phyloP scores from a whole-genome alignment of 2,888 invertebrate genomes.

The Andricus curvator region DNA sequence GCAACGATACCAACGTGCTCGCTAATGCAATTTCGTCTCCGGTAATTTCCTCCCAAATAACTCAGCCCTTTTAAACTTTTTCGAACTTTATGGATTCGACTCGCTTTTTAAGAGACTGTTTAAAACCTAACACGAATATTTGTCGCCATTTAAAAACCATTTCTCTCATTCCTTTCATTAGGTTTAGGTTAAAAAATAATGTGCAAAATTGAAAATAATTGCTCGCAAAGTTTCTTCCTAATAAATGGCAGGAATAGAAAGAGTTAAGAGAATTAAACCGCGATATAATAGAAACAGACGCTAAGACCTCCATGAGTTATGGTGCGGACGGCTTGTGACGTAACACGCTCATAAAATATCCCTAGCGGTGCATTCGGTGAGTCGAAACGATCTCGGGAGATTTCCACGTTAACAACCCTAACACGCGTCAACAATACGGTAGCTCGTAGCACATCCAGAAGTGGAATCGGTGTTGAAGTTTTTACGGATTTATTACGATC shows the following conservation, averaged over 20 bases:
- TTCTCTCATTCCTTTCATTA: background rate
- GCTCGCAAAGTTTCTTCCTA: constrained; percentile 8
- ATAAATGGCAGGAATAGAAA: constrained; percentile 51
- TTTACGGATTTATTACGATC: constrained; percentile 46
- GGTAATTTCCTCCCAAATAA: constrained; percentile 29
- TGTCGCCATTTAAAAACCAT: background rate
- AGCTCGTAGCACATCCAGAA: constrained; percentile 50
- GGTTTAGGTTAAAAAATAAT: no score
- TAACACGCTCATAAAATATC: constrained; percentile 67
- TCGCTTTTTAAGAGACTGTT: constrained; percentile 15
- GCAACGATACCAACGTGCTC: constrained; percentile 44
- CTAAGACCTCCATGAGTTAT: constrained; percentile 68
- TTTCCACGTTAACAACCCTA: constrained; percentile 58
- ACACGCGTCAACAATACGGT: constrained; percentile 56
- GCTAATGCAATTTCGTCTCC: constrained; percentile 31
- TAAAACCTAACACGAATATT: constrained; percentile 1
- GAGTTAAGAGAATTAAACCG: constrained; percentile 54
- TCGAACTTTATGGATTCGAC: constrained; percentile 2
- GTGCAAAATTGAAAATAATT: no score
- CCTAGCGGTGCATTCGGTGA: constrained; percentile 57
- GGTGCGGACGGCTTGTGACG: constrained; percentile 65
- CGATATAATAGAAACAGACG: constrained; percentile 64
- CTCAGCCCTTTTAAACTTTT: constrained; percentile 16
- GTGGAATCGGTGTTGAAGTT: constrained; percentile 52
- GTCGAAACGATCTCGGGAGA: constrained; percentile 57